Evolutionary conservation across 2,113 vertebrate species (phyloP).

Genomic region (Misgurnus anguillicaudatus): DNA sequence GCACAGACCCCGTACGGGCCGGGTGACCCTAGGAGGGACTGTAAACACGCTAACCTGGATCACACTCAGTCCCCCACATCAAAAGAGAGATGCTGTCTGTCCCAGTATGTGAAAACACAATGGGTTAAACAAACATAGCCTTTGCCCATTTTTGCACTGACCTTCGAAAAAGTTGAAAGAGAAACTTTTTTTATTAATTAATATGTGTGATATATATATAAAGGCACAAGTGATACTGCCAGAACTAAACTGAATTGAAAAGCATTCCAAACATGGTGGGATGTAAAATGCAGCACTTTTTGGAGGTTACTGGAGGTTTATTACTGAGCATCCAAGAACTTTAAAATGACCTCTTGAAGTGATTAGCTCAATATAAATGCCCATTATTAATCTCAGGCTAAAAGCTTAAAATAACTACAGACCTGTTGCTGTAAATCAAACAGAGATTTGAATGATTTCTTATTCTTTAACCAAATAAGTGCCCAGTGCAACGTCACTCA

Average conservation of each 20-base stretch:
- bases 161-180: neutral
- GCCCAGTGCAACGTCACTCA: too few relatives aligned
- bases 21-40: slow-evolving; percentile 13
- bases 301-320: too few relatives aligned
- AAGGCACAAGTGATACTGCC: too few relatives aligned
- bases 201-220: too few relatives aligned
- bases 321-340: too few relatives aligned
- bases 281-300: too few relatives aligned
- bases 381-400: neutral
- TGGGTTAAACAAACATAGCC: neutral
- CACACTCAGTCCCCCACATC: neutral
- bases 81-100: slow-evolving; percentile 18
- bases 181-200: too few relatives aligned
- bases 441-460: neutral
- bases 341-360: neutral
- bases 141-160: neutral
- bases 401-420: too few relatives aligned
- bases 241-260: too few relatives aligned
- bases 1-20: neutral
- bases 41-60: slow-evolving; percentile 4
- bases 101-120: neutral
- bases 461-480: too few relatives aligned
- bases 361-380: neutral
- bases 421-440: neutral
- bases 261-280: too few relatives aligned